Evolutionary conservation across 2,888 invertebrate genomes (phyloP).

Genomic region (Orgyia antiqua): DNA sequence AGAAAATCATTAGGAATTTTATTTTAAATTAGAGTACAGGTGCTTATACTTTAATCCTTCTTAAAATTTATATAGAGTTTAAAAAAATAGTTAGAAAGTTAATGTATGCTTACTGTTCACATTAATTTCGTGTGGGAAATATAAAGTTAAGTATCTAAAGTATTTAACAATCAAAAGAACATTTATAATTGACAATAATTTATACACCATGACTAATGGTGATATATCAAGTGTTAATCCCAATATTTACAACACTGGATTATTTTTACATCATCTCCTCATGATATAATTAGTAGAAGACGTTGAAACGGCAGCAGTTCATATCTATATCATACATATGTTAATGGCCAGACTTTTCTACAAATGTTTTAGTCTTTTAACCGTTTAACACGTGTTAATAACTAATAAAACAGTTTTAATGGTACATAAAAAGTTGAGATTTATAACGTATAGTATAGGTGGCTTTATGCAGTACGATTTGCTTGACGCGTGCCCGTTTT

Average conservation of each 20-base stretch:
- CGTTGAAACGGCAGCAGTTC: conserved; percentile 46
- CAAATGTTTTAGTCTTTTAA: conserved; percentile 69
- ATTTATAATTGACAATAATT: too few relatives aligned
- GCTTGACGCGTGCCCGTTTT: conserved; percentile 46
- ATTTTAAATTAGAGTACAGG: too few relatives aligned
- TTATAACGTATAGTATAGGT: conserved; percentile 65
- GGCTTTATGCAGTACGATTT: conserved; percentile 61
- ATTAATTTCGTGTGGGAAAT: too few relatives aligned
- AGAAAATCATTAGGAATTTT: too few relatives aligned
- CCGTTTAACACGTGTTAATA: conserved; percentile 75
- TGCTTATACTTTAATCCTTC: too few relatives aligned
- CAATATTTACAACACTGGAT: conserved; percentile 21
- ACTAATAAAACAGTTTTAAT: conserved; percentile 74
- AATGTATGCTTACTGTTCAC: too few relatives aligned
- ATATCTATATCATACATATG: conserved; percentile 33
- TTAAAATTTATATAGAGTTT: too few relatives aligned
- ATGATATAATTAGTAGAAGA: conserved; percentile 30
- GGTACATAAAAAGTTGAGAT: conserved; percentile 76
- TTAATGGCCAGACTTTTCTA: conserved; percentile 69
- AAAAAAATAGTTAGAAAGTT: too few relatives aligned
- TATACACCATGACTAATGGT: background rate
- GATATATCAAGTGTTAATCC: conserved; percentile 8
- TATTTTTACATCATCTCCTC: conserved; percentile 18
- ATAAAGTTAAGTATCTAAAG: too few relatives aligned
- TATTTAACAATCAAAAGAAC: too few relatives aligned